Evolutionary conservation across 2,797 vertebrate genomes (phyloP), one percentile per base, ranked within the genome.

Genomic region (Danio aesculapii): DNA sequence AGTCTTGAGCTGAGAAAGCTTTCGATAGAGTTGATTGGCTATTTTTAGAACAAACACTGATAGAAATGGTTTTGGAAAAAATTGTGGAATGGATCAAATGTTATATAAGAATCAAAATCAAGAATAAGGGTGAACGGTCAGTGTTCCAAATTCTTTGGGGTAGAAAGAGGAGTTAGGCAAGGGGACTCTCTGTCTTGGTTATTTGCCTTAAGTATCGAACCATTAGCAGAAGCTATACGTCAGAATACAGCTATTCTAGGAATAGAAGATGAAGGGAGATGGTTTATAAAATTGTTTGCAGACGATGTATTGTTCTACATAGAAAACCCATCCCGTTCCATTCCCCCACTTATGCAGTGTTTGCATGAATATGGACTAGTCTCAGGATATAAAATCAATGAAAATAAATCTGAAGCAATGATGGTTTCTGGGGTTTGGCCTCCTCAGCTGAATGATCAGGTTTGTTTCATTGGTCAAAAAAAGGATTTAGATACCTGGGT

Each of bases 141-240:
- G 50, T 75, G 69, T 13, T 74, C 76, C 1, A 55, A 79, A 1
- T 75, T 79, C 8, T 80, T 62, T 2, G 6, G 39, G 11, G 12
- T 71, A 7, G 21, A 76, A 39, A 81, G 62, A 19, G 70, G 79
- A 50, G 70, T 82, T 6, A 52, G 68, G 21, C 77, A 77, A 5
- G 44, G 67, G 4, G 57, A 67, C 9, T 81, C 71, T 11, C 39
- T 77, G 4, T 52, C 50, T 11, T 55, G 53, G 1, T 62, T 83
- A 3, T 83, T 80, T 74, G 77, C 68, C 4, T 66, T 81, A 47
- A 80, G 53, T 58, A 69, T 77, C 68, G 67, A 85, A 76, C 68
- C 81, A 11, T 17, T 64, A 8, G 81, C 78, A 55, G 81, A 30
- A 43, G 17, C 62, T n/a, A n/a, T n/a, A n/a, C n/a, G n/a, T n/a